These are phyloP conservation scores for Ramphastos sulfuratus DNA, from an alignment of 2,113 vertebrate genomes.

Conservation along the genomic window DNA sequence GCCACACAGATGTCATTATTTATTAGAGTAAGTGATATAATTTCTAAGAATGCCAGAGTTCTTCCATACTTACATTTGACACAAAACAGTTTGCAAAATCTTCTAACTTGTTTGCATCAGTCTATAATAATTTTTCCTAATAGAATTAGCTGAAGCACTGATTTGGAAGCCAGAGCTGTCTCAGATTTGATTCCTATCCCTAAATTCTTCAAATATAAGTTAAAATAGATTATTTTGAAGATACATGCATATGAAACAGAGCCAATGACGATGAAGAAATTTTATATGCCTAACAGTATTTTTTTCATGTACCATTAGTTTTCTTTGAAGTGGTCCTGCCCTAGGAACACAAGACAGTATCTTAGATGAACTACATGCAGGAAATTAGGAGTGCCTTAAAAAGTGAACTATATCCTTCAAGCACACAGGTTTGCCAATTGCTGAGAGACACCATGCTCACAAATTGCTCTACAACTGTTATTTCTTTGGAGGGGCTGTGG, in stretches of 20 bases:
- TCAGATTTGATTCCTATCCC: neutral
- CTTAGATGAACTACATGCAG: neutral
- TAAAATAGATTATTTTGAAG: neutral
- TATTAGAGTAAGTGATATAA: neutral
- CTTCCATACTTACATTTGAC: neutral
- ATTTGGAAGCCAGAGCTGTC: neutral
- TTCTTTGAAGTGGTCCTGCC: neutral
- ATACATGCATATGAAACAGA: neutral
- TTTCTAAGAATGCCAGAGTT: neutral
- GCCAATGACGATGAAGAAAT: neutral
- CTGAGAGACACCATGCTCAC: neutral
- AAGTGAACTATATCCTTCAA: neutral
- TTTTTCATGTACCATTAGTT: neutral
- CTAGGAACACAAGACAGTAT: neutral
- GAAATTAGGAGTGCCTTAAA: neutral
- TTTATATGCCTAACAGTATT: neutral
- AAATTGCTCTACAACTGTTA: neutral
- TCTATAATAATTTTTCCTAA: neutral
- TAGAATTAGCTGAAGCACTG: neutral
- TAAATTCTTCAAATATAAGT: neutral
- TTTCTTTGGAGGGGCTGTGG: neutral
- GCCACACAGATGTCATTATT: neutral
- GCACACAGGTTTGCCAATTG: neutral
- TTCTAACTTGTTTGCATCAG: neutral
- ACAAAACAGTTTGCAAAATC: neutral